Evolutionary conservation across 2,113 vertebrate species (phyloP), one percentile per base, ranked within the genome.

Genomic region (Triplophysa rosa): DNA sequence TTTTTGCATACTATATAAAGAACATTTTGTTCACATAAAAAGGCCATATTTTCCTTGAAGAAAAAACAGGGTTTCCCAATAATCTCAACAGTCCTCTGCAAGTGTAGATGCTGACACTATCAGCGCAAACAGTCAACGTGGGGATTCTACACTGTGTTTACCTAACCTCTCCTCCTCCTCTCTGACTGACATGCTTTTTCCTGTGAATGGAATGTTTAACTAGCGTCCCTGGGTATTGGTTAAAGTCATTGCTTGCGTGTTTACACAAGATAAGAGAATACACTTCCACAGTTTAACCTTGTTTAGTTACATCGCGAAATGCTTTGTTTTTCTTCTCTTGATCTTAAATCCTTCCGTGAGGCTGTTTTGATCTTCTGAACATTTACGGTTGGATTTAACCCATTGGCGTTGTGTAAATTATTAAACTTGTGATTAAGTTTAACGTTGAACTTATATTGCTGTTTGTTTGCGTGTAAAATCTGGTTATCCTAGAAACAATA

Each of bases 121-220:
- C 79, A 73, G 71, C 71, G 26, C 23, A 83, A 66, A 63, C 67
- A 70, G 78, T 74, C 65, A 69, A 72, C 56, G 61, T 75, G 62
- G 75, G 78, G 74, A 81, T 73, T 83, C 70, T 52, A 79, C 54
- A 68, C 29, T 17, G 67, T 79, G 84, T 84, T 84, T 83, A 82
- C 83, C 78, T 81, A 86, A 84, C 80, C 83, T 79, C 81, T 84
- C 69, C 65, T 74, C 73, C 26, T 64, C 66, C 66, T 74, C 67
- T 89, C 88, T 85, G 83, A 72, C 85, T 86, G 89, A 92, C 90
- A 90, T 88, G 90, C 87, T 90, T 90, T 91, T 92, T 89, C 87
- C 89, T 88, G 81, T 79, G 83, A 90, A 86, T 86, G 85, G 86
- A 90, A 90, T 86, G 88, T 90, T 92, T 90, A 87, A 92, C 90